Evolutionary conservation across 1,140 invertebrate genomes (phyloP).

Genomic region (Cyrtorhinus lividipennis): DNA sequence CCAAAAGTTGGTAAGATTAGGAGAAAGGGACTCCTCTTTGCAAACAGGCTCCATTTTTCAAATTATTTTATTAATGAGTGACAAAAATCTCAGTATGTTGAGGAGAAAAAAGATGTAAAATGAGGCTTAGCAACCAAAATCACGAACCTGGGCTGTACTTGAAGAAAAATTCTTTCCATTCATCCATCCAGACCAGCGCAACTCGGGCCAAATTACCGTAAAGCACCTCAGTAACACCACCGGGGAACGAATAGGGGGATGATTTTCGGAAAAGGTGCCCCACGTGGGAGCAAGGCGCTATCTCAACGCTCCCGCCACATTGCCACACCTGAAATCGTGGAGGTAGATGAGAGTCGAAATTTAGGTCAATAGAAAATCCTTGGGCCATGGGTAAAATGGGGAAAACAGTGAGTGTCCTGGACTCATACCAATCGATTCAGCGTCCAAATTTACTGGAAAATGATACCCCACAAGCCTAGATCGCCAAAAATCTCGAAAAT

Average conservation of each 20-base stretch:
- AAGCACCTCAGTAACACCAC: slow-evolving; percentile 70
- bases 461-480: neutral
- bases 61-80: no score
- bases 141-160: slow-evolving; percentile 48
- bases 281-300: slow-evolving; percentile 90
- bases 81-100: no score
- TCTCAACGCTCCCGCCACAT: slow-evolving; percentile 89
- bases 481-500: no score
- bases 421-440: neutral
- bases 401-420: no score
- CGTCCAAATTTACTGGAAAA: neutral
- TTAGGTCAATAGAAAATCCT: no score
- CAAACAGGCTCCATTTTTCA: no score
- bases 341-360: neutral
- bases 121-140: no score
- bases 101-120: no score
- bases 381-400: neutral
- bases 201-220: slow-evolving; percentile 79
- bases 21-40: no score
- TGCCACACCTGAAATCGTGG: slow-evolving; percentile 92
- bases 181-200: slow-evolving; percentile 86
- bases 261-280: slow-evolving; percentile 95
- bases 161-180: slow-evolving; percentile 84
- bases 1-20: no score
- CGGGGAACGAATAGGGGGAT: slow-evolving; percentile 81